A percentile compares a stretch with the other conserved stretches of the same genome.
phyloP scores from a whole-genome alignment of 2,888 invertebrate species.

The Heliconius sara region DNA sequence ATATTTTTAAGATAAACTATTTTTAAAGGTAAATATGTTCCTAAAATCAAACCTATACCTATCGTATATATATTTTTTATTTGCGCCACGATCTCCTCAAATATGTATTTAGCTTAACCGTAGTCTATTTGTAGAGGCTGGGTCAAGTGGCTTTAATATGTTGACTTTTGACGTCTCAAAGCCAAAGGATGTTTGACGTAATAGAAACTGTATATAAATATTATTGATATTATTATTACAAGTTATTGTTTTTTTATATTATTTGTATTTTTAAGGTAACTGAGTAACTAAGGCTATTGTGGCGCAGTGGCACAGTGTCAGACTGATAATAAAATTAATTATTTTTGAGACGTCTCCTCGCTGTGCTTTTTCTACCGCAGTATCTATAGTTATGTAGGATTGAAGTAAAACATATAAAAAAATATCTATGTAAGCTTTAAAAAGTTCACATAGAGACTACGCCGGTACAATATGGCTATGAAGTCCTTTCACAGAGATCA shows the following conservation, averaged over 20 bases:
- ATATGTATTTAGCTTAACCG: neutral
- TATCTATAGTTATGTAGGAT: no score
- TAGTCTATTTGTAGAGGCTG: neutral
- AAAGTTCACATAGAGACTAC: no score
- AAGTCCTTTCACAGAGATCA: no score
- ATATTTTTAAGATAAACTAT: no score
- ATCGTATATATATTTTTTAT: neutral
- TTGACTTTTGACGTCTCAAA: neutral
- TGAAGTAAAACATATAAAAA: no score
- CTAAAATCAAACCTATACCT: neutral
- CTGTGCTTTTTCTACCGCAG: no score
- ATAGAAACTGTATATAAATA: neutral
- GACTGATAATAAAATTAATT: no score
- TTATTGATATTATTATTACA: neutral
- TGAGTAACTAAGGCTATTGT: no score
- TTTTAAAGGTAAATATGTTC: neutral
- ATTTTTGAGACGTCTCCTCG: no score
- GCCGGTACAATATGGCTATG: no score
- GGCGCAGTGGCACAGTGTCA: no score
- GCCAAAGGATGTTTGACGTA: slow-evolving; percentile 2
- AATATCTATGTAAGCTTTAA: no score
- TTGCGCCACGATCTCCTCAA: neutral
- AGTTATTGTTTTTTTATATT: neutral
- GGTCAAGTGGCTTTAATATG: neutral
- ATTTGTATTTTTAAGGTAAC: neutral